phyloP scores from a whole-genome alignment of 1,140 invertebrate genomes.

The Lordiphosa clarofinis region DNA sequence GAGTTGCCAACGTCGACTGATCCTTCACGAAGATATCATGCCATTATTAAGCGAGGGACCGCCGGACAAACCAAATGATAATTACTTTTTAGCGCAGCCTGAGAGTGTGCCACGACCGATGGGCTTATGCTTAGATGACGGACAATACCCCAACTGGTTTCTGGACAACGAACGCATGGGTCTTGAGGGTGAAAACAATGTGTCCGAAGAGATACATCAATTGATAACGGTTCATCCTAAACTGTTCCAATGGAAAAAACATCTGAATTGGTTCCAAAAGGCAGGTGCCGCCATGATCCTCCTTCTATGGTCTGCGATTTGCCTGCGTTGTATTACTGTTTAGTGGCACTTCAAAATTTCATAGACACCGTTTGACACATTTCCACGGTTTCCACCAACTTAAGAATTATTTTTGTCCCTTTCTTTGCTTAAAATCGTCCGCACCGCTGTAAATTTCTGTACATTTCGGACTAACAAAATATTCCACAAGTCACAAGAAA shows the following conservation, averaged over 20 bases:
- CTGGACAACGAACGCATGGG: too few species aligned
- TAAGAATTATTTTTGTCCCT: background rate
- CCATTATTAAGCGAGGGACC: too few species aligned
- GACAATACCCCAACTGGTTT: background rate
- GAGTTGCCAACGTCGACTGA: too few species aligned
- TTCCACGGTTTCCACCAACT: too few species aligned
- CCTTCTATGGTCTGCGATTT: background rate
- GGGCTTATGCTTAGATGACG: slow-evolving; percentile 6
- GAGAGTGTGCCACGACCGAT: too few species aligned
- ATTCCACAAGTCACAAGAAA: background rate
- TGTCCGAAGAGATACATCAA: background rate
- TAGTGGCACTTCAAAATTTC: background rate
- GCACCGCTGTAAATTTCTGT: slow-evolving; percentile 13
- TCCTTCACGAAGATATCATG: too few species aligned
- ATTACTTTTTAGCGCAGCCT: too few species aligned
- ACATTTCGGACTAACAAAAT: background rate
- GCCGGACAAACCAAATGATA: too few species aligned
- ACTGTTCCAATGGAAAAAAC: background rate
- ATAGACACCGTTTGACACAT: too few species aligned
- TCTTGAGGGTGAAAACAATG: background rate
- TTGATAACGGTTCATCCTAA: background rate
- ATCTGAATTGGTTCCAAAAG: slow-evolving; percentile 12
- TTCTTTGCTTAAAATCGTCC: background rate
- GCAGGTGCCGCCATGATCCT: background rate
- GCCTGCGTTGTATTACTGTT: background rate